Base-by-base conservation (phyloP, 2,113 vertebrate genomes). In the Sebastes fasciatus region DNA sequence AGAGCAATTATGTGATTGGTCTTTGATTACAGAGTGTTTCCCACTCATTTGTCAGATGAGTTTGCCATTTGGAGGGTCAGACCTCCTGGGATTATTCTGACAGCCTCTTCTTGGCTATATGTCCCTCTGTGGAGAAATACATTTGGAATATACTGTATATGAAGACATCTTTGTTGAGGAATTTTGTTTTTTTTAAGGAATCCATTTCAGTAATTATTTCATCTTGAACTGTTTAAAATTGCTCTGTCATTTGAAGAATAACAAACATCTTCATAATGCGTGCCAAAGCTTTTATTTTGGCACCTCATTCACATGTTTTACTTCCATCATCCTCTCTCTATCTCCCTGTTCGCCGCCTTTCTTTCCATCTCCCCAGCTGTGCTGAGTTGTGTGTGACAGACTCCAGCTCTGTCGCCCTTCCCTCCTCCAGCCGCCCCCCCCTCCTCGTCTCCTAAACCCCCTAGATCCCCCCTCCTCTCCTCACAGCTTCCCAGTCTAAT, bases 1-100 rank as follows among this genome's bases (percentile, higher is more conserved):
- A 74, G 90, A 82, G 89, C 93, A 95, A 95, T 94, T 95, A 95
- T 90, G 91, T 94, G 94, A 95, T 95, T 95, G 94, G 91, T 85
- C 88, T 94, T 95, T 95, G 94, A 95, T 95, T 95, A 94, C 89
- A 67, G 80, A 90, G 87, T 55, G 49, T 89, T 94, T 88, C 88
- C 85, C 86, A 76, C 86, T 85, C 87, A 88, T 93, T 94, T 92
- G 88, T 94, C 90, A 80, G 93, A 93, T 88, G 90, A 85, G 84
- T 93, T 90, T 86, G 86, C 87, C 85, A 81, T 92, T 92, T 82
- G 84, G 57, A 80, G 86, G 88, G 88, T 92, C 88, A 80, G 85
- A 86, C 74, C 92, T 92, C 87, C 64, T 91, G 88, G 89, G 91
- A 83, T 90, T 81, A 74, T 85, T 87, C 87, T 75, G 81, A 85